Evolutionary conservation across 2,113 vertebrate genomes (phyloP), one percentile per base, ranked within the genome.

Genomic region (Salvelinus alpinus): DNA sequence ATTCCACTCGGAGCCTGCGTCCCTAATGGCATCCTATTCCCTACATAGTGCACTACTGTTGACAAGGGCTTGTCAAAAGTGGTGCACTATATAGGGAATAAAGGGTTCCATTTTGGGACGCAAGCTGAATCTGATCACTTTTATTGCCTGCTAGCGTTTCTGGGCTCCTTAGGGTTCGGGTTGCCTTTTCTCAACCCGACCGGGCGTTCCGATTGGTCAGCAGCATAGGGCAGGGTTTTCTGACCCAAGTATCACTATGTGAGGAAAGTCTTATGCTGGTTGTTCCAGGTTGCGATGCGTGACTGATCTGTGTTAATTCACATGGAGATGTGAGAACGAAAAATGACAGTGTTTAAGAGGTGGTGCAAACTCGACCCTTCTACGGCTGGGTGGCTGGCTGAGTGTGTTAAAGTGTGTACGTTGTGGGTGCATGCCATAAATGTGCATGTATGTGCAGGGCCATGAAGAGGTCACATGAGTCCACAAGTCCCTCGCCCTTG

Each of bases 281-380:
- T 77, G 74, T 80, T 75, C 67, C 81, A 75, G 80, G 69, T 75
- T 85, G 80, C 77, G 79, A 82, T 38, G 84, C 77, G 74, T 86
- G 83, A 88, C 84, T 78, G 80, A 86, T 75, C n/a, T 74, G 85
- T 85, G 86, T 80, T 89, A 88, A 88, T 83, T 87, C 83, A 86
- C 85, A 78, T 68, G 44, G 47, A 74, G 84, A 82, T 71, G 88
- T 71, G 81, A 64, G 86, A 74, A 78, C 78, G 80, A 83, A 85
- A 87, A 87, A 82, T 79, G 47, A 73, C 44, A 1, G 81, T 88
- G 89, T 90, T 89, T 87, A 92, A 88, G 87, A 90, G 88, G 84
- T 87, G 83, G 74, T 80, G 81, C 79, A 80, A 85, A 81, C 80
- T 78, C 68, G 75, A 57, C 38, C 74, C 44, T 14, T 48, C 44